Conservation (phyloP, 64 coral and sea anemone genomes). For the Catalaphyllia jardinei region DNA sequence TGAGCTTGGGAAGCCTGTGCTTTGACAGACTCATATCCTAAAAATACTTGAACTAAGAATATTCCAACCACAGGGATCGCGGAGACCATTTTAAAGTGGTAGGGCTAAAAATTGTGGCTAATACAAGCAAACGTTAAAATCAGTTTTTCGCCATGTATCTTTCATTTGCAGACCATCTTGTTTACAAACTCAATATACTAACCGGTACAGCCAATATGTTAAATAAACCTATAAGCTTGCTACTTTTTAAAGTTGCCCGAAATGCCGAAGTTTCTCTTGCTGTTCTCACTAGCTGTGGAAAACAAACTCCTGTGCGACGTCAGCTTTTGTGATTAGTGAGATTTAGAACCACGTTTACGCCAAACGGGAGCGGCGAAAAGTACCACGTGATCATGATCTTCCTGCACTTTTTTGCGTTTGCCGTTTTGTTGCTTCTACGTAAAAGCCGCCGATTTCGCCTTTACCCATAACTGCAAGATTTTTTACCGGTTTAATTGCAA, state of each 20-base stretch:
- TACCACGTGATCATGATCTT: too few relatives aligned
- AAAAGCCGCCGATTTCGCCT: too few relatives aligned
- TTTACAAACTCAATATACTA: background rate
- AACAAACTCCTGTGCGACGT: background rate
- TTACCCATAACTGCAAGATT: too few relatives aligned
- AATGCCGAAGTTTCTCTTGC: slow-evolving; percentile 13
- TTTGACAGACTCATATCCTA: too few relatives aligned
- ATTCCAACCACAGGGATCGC: background rate
- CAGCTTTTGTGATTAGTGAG: background rate
- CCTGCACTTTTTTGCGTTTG: too few relatives aligned
- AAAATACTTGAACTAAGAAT: too few relatives aligned
- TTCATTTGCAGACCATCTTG: background rate
- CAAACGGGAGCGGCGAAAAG: too few relatives aligned
- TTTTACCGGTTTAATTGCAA: too few relatives aligned
- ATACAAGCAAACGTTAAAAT: background rate
- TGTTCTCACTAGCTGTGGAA: background rate
- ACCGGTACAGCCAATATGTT: background rate
- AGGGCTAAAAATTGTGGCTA: slow-evolving; percentile 4
- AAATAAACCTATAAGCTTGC: background rate
- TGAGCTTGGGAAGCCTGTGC: too few relatives aligned
- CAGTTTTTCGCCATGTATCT: background rate
- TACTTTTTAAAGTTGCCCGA: background rate
- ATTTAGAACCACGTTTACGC: too few relatives aligned
- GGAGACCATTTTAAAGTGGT: too few relatives aligned
- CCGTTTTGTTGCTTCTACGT: too few relatives aligned